Evolutionary conservation across 2,888 invertebrate species (phyloP).

Genomic region (Archaeoteleia sp.): DNA sequence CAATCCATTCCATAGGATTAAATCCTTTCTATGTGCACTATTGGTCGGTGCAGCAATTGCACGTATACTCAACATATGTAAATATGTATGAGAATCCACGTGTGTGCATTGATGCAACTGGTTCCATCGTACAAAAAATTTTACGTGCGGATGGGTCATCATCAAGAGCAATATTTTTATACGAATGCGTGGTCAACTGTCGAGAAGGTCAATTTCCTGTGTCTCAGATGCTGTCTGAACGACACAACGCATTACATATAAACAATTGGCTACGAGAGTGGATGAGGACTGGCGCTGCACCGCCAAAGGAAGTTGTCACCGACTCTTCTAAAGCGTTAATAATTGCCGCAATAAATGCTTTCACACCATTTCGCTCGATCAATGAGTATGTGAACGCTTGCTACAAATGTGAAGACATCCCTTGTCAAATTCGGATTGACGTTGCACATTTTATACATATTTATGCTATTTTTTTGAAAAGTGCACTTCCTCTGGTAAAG

Average conservation of each 20-base stretch:
- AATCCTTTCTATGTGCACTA: too few relatives aligned
- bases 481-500: not conserved
- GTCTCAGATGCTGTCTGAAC: conserved; percentile 42
- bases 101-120: too few relatives aligned
- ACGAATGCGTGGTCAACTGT: conserved; percentile 4
- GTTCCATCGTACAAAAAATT: too few relatives aligned
- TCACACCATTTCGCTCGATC: conserved; percentile 32
- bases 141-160: too few relatives aligned
- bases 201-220: conserved; percentile 31
- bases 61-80: too few relatives aligned
- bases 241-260: conserved; percentile 19
- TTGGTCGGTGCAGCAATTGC: too few relatives aligned
- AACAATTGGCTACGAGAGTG: conserved; percentile 37
- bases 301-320: conserved; percentile 32
- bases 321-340: conserved; percentile 36
- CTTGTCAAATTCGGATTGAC: conserved; percentile 28
- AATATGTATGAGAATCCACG: too few relatives aligned
- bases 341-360: conserved; percentile 21
- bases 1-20: conserved; percentile 5
- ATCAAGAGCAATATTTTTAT: conserved; percentile 10
- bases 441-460: conserved; percentile 31
- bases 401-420: conserved; percentile 3
- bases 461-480: conserved; percentile 15
- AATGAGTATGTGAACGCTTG: conserved; percentile 40
- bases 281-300: conserved; percentile 29